Evolutionary conservation across 2,113 vertebrate species (phyloP).

Genomic region (Lampris megalopsis): DNA sequence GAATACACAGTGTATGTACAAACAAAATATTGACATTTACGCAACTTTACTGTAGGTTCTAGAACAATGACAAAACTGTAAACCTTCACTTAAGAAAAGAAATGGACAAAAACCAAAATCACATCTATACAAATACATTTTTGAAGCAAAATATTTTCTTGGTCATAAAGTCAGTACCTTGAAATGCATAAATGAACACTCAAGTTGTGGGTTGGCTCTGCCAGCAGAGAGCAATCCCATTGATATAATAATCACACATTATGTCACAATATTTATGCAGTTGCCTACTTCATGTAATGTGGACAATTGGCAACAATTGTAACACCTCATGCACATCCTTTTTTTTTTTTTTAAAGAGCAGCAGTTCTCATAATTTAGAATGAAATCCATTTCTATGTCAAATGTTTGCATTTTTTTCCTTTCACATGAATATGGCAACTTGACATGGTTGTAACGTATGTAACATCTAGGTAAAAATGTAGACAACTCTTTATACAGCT

Average conservation of each 20-base stretch:
- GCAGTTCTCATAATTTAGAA: conserved; percentile 63
- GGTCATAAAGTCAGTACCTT: conserved; percentile 96
- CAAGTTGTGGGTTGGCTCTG: conserved; percentile 91
- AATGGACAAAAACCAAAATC: conserved; percentile 68
- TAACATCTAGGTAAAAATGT: conserved; percentile 84
- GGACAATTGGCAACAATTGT: conserved; percentile 64
- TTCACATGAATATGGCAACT: conserved; percentile 66
- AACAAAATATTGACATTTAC: conserved; percentile 73
- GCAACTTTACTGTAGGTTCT: conserved; percentile 79
- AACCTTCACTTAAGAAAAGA: conserved; percentile 95
- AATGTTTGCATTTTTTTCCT: conserved; percentile 29
- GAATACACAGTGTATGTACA: conserved; percentile 93
- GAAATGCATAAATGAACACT: conserved; percentile 92
- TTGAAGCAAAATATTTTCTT: conserved; percentile 96
- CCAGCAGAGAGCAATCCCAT: conserved; percentile 96
- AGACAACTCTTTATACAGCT: conserved; percentile 87
- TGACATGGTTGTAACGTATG: conserved; percentile 78
- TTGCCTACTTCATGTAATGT: conserved; percentile 76
- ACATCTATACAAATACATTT: conserved; percentile 91
- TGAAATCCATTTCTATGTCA: conserved; percentile 46
- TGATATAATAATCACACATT: conserved; percentile 88
- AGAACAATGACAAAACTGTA: conserved; percentile 90
- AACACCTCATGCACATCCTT: conserved; percentile 77
- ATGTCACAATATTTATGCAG: conserved; percentile 91
- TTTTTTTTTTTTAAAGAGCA: conserved; percentile 54